Base-by-base conservation (phyloP, 2,113 vertebrate species). In the Corydoras sp. region DNA sequence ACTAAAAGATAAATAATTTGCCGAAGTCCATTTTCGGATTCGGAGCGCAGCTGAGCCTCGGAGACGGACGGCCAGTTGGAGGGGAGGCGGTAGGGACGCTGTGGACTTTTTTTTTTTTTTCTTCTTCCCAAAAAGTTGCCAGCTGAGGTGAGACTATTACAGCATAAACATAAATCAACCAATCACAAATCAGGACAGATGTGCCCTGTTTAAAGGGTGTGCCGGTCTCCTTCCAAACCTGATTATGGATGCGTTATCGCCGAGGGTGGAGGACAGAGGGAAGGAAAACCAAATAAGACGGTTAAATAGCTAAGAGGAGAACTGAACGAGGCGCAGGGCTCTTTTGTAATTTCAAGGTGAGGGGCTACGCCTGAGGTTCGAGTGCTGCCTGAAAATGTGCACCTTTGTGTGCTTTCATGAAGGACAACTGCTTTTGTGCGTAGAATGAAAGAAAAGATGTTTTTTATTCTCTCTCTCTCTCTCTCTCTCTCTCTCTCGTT, bases 281-380 rank as follows among this genome's bases (percentile, higher is more conserved):
- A 12, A 56, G 0, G 51, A 71, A 51, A 71, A 12, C 1, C 13
- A 50, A 24, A 58, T 5, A 48, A 29, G 31, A 32, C 5, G 12
- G 54, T 55, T 9, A 15, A 55, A 55, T 68, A 58, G 12, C 10
- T 48, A 24, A 48, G 14, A 1, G 13, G 14, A 24, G 12, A 56
- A 2, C 14, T 9, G 29, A 50, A 31, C 10, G 48, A 58, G 24
- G 60, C 11, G 56, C 30, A 4, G 10, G 61, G 35, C 15, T 30
- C 58, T 61, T 76, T 79, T 76, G 60, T 79, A 12, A 13, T 69
- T 76, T 73, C 66, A 73, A 76, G 65, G 74, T 66, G 55, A 73
- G 31, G 64, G 24, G 49, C 35, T 43, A 43, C 35, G 35, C 61
- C 55, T 66, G 12, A 48, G 50, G 58, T 60, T 59, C 9, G 49